phyloP scores from a whole-genome alignment of 2,113 vertebrate genomes.

The Pontoporia blainvillei region DNA sequence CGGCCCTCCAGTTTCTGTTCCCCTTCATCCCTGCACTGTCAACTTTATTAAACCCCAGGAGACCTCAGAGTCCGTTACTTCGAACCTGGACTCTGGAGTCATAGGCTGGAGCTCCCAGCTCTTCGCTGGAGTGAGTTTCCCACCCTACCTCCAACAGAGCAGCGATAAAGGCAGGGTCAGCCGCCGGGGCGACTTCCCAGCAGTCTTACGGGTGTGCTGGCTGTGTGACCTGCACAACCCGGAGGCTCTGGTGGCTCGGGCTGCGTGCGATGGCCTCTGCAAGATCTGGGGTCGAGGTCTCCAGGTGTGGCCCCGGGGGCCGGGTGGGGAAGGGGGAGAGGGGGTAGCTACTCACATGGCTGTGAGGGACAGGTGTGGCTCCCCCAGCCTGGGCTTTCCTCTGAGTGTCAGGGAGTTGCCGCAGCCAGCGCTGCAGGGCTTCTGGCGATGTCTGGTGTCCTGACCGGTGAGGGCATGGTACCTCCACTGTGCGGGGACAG shows the following conservation, averaged over 20 bases:
- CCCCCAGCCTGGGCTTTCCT: neutral
- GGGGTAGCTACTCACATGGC: conserved; percentile 64
- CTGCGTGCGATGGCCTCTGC: neutral
- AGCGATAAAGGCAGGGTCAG: neutral
- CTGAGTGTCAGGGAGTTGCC: neutral
- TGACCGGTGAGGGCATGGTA: neutral
- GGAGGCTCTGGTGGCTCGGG: neutral
- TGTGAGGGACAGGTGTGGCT: neutral
- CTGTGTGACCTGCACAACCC: neutral
- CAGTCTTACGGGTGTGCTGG: neutral
- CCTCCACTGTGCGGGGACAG: neutral
- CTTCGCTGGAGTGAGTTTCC: neutral
- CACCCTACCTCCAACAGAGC: neutral
- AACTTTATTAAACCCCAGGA: neutral
- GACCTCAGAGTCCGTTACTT: neutral
- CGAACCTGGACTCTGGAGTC: neutral
- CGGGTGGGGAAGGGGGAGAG: neutral
- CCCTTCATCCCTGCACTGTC: neutral
- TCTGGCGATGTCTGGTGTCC: neutral
- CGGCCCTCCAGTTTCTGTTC: conserved; percentile 2
- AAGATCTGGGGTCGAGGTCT: neutral
- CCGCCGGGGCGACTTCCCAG: neutral
- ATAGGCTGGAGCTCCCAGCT: neutral
- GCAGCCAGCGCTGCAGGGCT: neutral
- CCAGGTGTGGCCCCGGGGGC: neutral